Evolutionary conservation across 2,888 invertebrate species (phyloP), one percentile per base, ranked within the genome.

Genomic region (Amphipyra berbera): DNA sequence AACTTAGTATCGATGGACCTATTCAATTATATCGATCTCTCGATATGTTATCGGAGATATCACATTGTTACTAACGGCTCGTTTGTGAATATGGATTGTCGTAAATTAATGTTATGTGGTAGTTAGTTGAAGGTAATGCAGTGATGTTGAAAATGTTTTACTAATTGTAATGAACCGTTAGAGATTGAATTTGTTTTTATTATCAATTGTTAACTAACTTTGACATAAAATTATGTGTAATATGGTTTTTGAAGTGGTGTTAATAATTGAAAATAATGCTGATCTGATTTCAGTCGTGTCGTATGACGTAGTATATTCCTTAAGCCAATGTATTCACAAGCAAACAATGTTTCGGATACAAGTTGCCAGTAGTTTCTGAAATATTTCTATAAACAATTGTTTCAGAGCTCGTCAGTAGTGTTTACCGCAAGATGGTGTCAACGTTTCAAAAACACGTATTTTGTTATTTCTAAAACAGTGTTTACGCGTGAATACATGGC

Each of bases 1-100:
- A 60, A 71, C 40, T 33, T 71, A 68, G 68, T 68, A 68, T 64
- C 79, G 61, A 76, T 73, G 66, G 76, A 78, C 76, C 74, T 64
- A 57, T 57, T 52, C 61, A 68, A 54, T 61, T 47, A n/a, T 64
- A 69, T 56, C 65, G 58, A 65, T 54, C 38, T 52, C 54, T 68
- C 58, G 68, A 73, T 56, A 54, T 54, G 58, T 55, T 61, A 58
- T 73, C 60, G 58, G 54, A 68, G 58, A 68, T 59, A 62, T 56
- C 59, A 15, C 21, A 3, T 21, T 68, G 54, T 61, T 64, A 52
- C 72, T 65, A 61, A 62, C 45, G 21, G 44, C 27, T 59, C 40
- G 49, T 69, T 48, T 74, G 62, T 77, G 37, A 57, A 60, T 47
- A 61, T 53, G 21, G 40, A 46, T 35, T 54, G 55, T 64, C 38